Evolutionary conservation across 2,888 invertebrate genomes (phyloP).

Genomic region (Corbicula japonica): DNA sequence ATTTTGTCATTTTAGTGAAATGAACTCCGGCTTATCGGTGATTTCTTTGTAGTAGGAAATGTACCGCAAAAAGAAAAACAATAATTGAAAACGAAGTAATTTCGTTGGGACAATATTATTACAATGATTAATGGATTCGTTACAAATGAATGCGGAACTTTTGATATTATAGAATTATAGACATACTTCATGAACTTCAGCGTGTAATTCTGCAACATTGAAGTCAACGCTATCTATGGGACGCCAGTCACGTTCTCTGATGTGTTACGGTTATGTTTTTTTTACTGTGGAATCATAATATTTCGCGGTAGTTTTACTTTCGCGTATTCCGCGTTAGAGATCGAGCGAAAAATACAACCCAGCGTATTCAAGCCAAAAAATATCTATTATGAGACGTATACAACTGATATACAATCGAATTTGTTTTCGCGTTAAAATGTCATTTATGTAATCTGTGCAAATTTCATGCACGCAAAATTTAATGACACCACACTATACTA

Average conservation of each 20-base stretch:
- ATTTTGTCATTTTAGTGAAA: slow-evolving; percentile 24
- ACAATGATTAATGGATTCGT: slow-evolving; percentile 11
- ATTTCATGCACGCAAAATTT: too few species aligned
- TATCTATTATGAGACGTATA: too few species aligned
- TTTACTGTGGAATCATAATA: neutral
- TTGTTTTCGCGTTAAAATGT: too few species aligned
- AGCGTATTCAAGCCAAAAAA: too few species aligned
- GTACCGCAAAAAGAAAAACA: neutral
- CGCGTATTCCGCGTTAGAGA: too few species aligned
- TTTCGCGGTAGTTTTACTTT: neutral
- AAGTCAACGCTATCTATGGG: neutral
- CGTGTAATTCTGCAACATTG: neutral
- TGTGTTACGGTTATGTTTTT: neutral
- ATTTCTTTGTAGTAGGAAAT: neutral
- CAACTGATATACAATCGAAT: too few species aligned
- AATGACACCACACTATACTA: too few species aligned
- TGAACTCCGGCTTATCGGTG: slow-evolving; percentile 7
- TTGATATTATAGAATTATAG: neutral
- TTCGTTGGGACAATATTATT: slow-evolving; percentile 15
- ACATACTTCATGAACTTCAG: neutral
- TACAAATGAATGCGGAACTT: neutral
- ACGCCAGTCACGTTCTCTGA: neutral
- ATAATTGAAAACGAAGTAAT: neutral
- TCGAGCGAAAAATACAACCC: too few species aligned
- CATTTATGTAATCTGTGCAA: too few species aligned